Evolutionary conservation across 2,797 vertebrate genomes (phyloP).

Genomic region (Anguilla obscura): DNA sequence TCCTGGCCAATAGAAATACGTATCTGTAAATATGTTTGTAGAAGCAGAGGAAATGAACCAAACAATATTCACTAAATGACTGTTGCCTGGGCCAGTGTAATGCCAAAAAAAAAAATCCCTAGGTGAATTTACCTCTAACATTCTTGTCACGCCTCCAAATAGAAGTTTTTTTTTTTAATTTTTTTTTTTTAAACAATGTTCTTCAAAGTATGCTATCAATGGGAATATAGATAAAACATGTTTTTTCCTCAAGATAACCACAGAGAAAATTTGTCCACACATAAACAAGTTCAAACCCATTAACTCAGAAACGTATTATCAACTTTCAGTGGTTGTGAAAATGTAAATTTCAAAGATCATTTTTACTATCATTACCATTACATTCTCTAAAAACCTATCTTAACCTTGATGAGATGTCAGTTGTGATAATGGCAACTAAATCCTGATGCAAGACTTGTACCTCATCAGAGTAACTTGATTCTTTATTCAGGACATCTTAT

Average conservation of each 20-base stretch:
- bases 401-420: not conserved
- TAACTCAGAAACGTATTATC: not conserved
- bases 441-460: conserved; percentile 19
- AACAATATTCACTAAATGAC: not conserved
- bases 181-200: not conserved
- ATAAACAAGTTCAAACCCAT: not conserved
- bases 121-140: not conserved
- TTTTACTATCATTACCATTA: not conserved
- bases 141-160: not conserved
- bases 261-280: not conserved
- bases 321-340: not conserved
- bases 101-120: not conserved
- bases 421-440: not conserved
- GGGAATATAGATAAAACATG: not conserved
- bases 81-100: not conserved
- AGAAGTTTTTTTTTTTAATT: not conserved
- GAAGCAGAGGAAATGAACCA: not conserved
- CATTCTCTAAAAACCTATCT: not conserved
- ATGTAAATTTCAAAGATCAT: not conserved
- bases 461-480: conserved; percentile 15
- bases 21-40: not conserved
- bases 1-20: not conserved
- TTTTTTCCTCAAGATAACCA: not conserved
- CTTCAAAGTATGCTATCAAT: not conserved
- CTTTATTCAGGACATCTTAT: conserved; percentile 21